Conservation (phyloP, 2,888 invertebrate species). For the Myathropa florea region DNA sequence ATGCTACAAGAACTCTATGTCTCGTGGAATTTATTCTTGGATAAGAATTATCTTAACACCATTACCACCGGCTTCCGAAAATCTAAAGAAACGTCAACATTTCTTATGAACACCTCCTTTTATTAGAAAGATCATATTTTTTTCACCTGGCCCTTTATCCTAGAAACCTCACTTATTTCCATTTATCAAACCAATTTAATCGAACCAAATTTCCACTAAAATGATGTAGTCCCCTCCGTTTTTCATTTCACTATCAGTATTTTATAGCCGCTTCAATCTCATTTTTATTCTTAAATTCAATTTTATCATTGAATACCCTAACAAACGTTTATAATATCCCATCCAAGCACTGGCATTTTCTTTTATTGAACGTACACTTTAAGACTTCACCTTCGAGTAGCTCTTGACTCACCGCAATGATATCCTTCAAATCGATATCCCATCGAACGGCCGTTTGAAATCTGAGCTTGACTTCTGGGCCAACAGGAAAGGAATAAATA, state of each 20-base stretch:
- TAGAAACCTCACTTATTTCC: not conserved
- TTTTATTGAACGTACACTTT: not conserved
- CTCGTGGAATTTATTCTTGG: no score
- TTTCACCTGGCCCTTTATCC: no score
- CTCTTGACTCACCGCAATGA: not conserved
- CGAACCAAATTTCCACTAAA: not conserved
- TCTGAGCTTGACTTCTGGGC: conserved; percentile 14
- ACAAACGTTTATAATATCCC: not conserved
- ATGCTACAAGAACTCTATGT: no score
- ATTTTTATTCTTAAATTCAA: not conserved
- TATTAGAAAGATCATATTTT: no score
- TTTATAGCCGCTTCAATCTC: not conserved
- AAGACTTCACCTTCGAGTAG: not conserved
- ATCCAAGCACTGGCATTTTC: not conserved
- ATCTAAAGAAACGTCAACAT: no score
- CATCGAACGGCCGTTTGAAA: conserved; percentile 25
- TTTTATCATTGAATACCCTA: not conserved
- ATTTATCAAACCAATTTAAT: not conserved
- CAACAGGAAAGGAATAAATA: not conserved
- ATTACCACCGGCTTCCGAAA: no score
- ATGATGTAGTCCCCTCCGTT: not conserved
- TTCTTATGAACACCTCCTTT: no score
- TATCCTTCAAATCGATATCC: not conserved
- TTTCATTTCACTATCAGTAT: not conserved
- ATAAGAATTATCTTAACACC: no score